Evolutionary conservation across 2,797 vertebrate species (phyloP), one percentile per base, ranked within the genome.

Genomic region (Sardinella longiceps): DNA sequence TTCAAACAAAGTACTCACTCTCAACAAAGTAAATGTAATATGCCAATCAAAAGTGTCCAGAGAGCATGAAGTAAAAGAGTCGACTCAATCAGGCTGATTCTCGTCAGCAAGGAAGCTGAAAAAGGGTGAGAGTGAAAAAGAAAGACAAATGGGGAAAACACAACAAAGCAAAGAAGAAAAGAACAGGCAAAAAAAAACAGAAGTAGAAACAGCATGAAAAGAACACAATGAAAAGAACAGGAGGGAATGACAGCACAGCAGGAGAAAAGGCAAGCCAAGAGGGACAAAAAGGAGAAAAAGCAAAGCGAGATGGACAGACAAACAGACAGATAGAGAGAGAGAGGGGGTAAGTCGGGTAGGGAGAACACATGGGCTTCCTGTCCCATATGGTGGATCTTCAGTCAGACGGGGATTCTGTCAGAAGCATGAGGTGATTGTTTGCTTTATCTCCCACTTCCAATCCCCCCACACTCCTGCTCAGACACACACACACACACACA

Each of bases 71-170:
- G 46, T 10, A 10, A 48, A 48, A 48, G 43, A 45, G 43, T 45
- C 12, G 46, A 45, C 0, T 48, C 46, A 7, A 48, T 48, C 46
- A 48, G 46, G 11, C 46, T 48, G 46, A 48, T 48, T 43, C 51
- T 58, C 56, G n/a, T 70, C 63, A 18, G 63, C 37, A 30, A 10
- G 23, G n/a, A 10, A 70, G 30, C 10, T 14, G 11, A 18, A 70
- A 66, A 84, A 87, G 87, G 90, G 87, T 89, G 80, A 86, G 82
- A 86, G 83, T 46, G 84, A 66, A 82, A 58, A n/a, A 25, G 39
- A 66, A 28, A 30, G 48, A 74, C 2, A 39, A n/a, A 63, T 28
- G 37, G 30, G 23, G 33, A 28, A n/a, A 25, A 43, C 74, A 82
- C 58, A 45, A 80, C 50, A 48, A 51, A 81, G 85, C 0, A 80